Conservation (phyloP, 2,888 invertebrate species). For the Lasioglossum leucozonium region DNA sequence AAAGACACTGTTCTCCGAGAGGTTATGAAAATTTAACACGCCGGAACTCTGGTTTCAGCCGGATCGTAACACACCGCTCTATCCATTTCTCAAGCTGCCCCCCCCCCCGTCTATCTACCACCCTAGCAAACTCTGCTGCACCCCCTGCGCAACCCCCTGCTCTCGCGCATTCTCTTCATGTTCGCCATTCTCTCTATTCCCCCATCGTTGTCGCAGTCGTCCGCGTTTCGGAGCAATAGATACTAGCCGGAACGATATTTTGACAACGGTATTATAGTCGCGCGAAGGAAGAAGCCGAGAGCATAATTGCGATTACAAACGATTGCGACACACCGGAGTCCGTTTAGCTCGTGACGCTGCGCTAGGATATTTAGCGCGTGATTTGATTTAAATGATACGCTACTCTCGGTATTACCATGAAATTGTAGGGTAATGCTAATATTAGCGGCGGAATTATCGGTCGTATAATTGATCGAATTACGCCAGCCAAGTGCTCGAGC, state of each 20-base stretch:
- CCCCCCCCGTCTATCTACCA: conserved; percentile 41
- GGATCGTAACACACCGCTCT: conserved; percentile 54
- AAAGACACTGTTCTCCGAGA: conserved; percentile 74
- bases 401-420: not conserved
- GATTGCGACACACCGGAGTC: not conserved
- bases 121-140: not conserved
- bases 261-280: not conserved
- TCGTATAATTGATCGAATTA: not conserved
- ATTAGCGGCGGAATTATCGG: not conserved
- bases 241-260: not conserved
- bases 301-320: not conserved
- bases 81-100: conserved; percentile 38
- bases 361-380: not conserved
- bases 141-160: not conserved
- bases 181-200: not conserved
- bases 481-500: not conserved
- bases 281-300: not conserved
- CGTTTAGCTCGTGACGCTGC: not conserved
- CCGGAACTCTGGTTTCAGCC: conserved; percentile 69
- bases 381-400: not conserved
- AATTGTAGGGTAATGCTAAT: conserved; percentile 3
- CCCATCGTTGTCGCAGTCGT: not conserved
- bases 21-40: conserved; percentile 80
- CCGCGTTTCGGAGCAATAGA: conserved; percentile 18
- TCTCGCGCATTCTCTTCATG: conserved; percentile 6